Evolutionary conservation across 2,113 vertebrate genomes (phyloP), one percentile per base, ranked within the genome.

Genomic region (Sula dactylatra): DNA sequence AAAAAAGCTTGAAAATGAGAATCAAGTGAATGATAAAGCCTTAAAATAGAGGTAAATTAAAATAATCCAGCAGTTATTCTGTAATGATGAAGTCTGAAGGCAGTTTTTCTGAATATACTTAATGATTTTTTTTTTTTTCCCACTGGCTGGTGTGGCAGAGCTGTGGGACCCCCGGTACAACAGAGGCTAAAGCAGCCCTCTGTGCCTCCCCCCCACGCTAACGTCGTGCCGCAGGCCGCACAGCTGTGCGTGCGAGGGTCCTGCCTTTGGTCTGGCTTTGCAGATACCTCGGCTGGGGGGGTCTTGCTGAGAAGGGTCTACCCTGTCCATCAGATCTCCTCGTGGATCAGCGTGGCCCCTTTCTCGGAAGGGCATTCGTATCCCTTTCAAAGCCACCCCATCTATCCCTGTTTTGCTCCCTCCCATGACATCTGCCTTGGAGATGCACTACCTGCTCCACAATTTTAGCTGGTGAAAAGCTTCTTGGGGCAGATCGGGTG

Each of bases 261-360:
- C 52, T 18, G 56, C 29, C n/a, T 65, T 50, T 8, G 6, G 4
- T 64, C 16, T 50, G 82, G 56, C 36, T 61, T 62, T 74, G 25
- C 71, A 36, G 52, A n/a, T 62, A 29, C 10, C 45, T 52, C 6
- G 1, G 13, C 34, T 40, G 45, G 13, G 15, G 19, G 25, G 34
- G 18, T 79, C 38, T 82, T 10, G 9, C 1, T 66, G 49, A 20
- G 29, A 70, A 34, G 58, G 64, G 16, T 25, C 8, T 80, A 32
- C 36, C 17, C 22, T 27, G 3, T n/a, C 42, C 32, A 10, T 58
- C 34, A 6, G 45, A 29, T 42, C 32, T 76, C 34, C 29, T 44
- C 0, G 0, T 29, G 47, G 69, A 22, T 54, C 59, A 49, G 11
- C 2, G 0, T 26, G 49, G 4, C 15, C 19, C 2, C 14, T 26